Evolutionary conservation across 2,797 vertebrate species (phyloP).

Genomic region (Saxicola maurus): DNA sequence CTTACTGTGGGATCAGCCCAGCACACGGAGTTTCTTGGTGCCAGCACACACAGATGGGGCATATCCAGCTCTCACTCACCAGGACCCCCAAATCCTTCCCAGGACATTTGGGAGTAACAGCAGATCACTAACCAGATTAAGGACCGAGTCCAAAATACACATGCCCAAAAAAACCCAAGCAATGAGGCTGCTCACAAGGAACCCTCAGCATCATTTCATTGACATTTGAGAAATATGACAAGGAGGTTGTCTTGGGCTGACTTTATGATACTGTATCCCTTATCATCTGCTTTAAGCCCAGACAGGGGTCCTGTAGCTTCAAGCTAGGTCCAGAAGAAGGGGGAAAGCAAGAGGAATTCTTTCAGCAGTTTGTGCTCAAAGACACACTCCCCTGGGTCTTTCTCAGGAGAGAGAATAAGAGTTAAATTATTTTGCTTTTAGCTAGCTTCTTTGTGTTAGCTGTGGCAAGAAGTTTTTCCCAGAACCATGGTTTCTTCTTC

Average conservation of each 20-base stretch:
- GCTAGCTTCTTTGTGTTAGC: not conserved
- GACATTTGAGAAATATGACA: not conserved
- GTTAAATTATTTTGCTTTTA: not conserved
- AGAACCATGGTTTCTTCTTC: too few relatives aligned
- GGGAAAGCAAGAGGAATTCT: rapidly evolving
- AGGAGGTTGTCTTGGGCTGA: not conserved
- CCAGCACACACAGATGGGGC: rapidly evolving
- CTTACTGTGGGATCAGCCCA: not conserved
- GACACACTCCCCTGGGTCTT: not conserved
- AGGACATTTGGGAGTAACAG: not conserved
- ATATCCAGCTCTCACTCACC: not conserved
- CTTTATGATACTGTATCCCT: not conserved
- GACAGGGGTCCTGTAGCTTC: not conserved
- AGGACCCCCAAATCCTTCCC: not conserved
- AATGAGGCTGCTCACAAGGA: not conserved
- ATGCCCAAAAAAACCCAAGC: not conserved
- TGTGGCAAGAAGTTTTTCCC: too few relatives aligned
- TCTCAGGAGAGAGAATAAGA: not conserved
- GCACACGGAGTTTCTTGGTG: not conserved
- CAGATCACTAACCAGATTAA: not conserved
- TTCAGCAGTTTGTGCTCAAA: not conserved
- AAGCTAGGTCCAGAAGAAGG: not conserved
- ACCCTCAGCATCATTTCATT: not conserved
- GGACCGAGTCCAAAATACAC: not conserved
- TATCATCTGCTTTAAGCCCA: not conserved